phyloP scores from a whole-genome alignment of 2,888 invertebrate species.

The Clostera curtula region DNA sequence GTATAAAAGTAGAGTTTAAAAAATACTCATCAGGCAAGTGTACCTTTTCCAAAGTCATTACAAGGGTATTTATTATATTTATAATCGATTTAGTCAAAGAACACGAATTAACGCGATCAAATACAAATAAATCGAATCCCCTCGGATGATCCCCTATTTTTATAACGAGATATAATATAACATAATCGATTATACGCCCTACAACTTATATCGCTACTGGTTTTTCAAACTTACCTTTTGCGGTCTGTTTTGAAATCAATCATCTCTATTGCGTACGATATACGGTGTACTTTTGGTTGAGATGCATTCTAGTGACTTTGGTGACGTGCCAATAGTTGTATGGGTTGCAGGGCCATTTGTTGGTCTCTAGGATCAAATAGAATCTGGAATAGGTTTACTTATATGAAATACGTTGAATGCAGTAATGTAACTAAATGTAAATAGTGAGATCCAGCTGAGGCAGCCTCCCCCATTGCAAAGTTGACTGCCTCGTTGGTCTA shows the following conservation, averaged over 20 bases:
- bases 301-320: constrained; percentile 5
- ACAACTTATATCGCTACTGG: constrained; percentile 40
- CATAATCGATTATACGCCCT: constrained; percentile 61
- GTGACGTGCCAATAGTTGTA: constrained; percentile 21
- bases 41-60: too few relatives aligned
- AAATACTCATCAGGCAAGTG: too few relatives aligned
- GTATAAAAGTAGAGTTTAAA: too few relatives aligned
- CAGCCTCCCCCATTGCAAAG: too few relatives aligned
- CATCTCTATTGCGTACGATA: neutral
- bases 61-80: too few relatives aligned
- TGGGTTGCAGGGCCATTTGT: constrained; percentile 51
- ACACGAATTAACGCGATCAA: constrained; percentile 31
- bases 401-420: too few relatives aligned
- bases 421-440: too few relatives aligned
- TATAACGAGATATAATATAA: constrained; percentile 54
- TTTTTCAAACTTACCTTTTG: constrained; percentile 10
- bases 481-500: too few relatives aligned
- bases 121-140: constrained; percentile 24
- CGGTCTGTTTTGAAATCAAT: neutral
- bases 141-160: constrained; percentile 21
- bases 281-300: constrained; percentile 15
- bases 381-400: constrained; percentile 19
- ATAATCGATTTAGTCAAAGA: constrained; percentile 21
- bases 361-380: constrained; percentile 22
- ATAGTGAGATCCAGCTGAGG: too few relatives aligned